Percentiles rank a stretch among this genome's conserved stretches.
Conservation (phyloP, 1,140 invertebrate species). For the Camponotus pennsylvanicus region DNA sequence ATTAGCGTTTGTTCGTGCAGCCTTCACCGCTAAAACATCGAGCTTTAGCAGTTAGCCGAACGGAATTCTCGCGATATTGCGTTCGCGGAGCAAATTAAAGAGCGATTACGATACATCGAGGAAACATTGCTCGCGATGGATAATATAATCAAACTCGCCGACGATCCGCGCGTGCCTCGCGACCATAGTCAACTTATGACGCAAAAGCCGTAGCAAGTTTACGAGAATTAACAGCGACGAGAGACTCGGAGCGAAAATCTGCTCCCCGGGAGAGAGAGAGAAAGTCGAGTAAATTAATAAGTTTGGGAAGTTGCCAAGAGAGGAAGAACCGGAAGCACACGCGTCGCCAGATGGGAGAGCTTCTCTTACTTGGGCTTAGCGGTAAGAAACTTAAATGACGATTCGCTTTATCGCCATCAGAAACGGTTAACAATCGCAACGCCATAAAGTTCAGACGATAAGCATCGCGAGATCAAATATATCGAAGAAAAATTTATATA, state of each 20-base stretch:
- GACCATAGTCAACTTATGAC: slow-evolving; percentile 5
- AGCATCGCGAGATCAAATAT: slow-evolving; percentile 8
- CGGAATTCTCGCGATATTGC: slow-evolving; percentile 27
- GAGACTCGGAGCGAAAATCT: slow-evolving; percentile 32
- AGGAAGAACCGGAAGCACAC: not conserved
- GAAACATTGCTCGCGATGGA: not conserved
- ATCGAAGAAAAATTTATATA: not conserved
- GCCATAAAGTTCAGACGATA: not conserved
- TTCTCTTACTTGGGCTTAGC: slow-evolving; percentile 9
- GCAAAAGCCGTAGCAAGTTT: slow-evolving; percentile 13
- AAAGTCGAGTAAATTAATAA: slow-evolving; percentile 62
- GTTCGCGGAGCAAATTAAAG: slow-evolving; percentile 20
- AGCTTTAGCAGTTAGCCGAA: not conserved
- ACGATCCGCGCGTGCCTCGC: slow-evolving; percentile 15
- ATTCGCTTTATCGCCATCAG: slow-evolving; percentile 26
- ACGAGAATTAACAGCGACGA: slow-evolving; percentile 22
- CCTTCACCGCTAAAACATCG: slow-evolving; percentile 16
- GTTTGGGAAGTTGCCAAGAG: slow-evolving; percentile 52
- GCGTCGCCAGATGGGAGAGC: slow-evolving; percentile 20
- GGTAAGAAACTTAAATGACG: slow-evolving; percentile 42
- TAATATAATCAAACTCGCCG: slow-evolving; percentile 23
- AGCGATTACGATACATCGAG: not conserved
- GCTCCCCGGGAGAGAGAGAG: not conserved
- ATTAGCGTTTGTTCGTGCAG: slow-evolving; percentile 35
- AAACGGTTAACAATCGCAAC: not conserved